Conservation (phyloP, 2,113 vertebrate genomes). For the Rhinoptilus africanus region DNA sequence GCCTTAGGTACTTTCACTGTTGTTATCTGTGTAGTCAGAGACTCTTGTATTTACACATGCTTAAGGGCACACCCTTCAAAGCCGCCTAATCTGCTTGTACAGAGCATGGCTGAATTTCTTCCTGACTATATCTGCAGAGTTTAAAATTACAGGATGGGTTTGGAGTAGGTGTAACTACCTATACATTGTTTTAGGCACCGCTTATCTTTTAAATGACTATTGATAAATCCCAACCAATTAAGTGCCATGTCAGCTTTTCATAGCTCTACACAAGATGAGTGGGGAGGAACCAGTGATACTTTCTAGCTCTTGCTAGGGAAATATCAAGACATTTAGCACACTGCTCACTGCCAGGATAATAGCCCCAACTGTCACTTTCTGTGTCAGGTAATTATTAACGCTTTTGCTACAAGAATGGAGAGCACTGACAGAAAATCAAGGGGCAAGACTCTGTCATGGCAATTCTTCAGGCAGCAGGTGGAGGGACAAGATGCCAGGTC, state of each 20-base stretch:
- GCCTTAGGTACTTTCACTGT: constrained; percentile 1
- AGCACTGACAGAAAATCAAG: background rate
- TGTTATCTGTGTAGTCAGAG: constrained; percentile 9
- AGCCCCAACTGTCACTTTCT: background rate
- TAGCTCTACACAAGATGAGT: background rate
- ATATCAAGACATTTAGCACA: background rate
- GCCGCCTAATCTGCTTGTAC: background rate
- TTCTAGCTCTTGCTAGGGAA: background rate
- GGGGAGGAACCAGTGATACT: background rate
- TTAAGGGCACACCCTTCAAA: background rate
- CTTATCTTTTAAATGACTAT: background rate
- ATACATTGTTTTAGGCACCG: background rate
- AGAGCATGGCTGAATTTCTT: background rate
- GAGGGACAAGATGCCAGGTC: background rate
- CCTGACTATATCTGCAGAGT: background rate
- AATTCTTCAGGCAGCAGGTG: background rate
- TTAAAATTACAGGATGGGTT: background rate
- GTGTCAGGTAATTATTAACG: background rate
- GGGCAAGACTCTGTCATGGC: background rate
- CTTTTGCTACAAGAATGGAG: background rate
- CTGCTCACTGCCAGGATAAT: background rate
- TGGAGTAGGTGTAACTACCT: background rate
- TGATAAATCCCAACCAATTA: background rate
- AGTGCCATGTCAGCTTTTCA: background rate
- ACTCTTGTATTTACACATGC: background rate